A percentile compares a stretch with the other conserved stretches of the same genome.
Conservation (phyloP, 2,888 invertebrate species). For the Atethmia centrago region DNA sequence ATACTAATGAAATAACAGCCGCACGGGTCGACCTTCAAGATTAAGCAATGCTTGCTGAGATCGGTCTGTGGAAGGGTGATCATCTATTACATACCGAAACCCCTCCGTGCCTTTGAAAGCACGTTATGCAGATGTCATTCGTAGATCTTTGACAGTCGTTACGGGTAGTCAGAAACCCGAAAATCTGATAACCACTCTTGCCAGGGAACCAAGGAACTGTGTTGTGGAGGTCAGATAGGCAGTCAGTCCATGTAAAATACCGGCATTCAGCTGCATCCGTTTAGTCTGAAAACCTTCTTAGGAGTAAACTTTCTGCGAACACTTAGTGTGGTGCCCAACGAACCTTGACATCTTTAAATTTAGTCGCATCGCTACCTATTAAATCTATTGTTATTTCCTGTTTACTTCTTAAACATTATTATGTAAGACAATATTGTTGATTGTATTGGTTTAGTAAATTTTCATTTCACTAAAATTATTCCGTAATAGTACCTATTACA, state of each 20-base stretch:
- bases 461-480: constrained; percentile 6
- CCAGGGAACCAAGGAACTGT: neutral
- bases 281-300: neutral
- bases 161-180: neutral
- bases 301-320: constrained; percentile 18
- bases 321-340: neutral
- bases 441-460: neutral
- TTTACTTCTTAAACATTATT: neutral
- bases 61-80: neutral
- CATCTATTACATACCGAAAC: neutral
- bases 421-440: neutral
- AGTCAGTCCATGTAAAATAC: neutral
- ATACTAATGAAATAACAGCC: neutral
- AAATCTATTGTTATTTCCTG: constrained; percentile 28
- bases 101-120: neutral
- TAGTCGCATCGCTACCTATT: constrained; percentile 6
- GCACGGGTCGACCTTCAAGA: neutral
- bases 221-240: neutral
- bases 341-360: constrained; percentile 32
- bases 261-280: neutral
- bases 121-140: neutral
- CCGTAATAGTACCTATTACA: neutral
- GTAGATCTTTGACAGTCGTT: neutral
- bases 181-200: neutral
- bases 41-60: neutral